Percentiles rank a stretch among this genome's conserved stretches.
phyloP scores from a whole-genome alignment of 1,140 invertebrate genomes.

The Medauroidea extradentata region DNA sequence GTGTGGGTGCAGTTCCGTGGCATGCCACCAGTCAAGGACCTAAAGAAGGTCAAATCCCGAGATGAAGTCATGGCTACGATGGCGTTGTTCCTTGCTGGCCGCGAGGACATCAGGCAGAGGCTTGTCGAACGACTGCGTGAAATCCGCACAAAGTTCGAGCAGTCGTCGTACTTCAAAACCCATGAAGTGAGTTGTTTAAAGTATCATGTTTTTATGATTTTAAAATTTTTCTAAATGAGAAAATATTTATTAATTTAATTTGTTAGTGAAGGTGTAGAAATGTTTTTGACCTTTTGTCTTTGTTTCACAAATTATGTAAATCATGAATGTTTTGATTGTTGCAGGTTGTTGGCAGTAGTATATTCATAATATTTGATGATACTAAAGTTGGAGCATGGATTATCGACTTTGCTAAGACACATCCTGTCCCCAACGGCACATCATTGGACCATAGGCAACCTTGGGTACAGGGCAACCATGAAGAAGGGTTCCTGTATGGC shows the following conservation, averaged over 20 bases:
- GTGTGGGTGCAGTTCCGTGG: constrained; percentile 58
- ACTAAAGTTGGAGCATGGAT: constrained; percentile 85
- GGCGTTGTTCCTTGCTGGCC: constrained; percentile 67
- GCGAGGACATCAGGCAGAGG: constrained; percentile 58
- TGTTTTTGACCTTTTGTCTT: too few relatives aligned
- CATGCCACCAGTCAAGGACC: constrained; percentile 65
- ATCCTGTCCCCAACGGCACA: constrained; percentile 63
- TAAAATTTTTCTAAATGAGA: background rate
- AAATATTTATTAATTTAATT: background rate
- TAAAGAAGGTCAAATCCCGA: constrained; percentile 71
- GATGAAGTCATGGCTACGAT: constrained; percentile 76
- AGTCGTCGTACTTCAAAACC: constrained; percentile 79
- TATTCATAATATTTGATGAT: constrained; percentile 90
- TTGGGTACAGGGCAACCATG: constrained; percentile 89
- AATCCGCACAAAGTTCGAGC: constrained; percentile 73
- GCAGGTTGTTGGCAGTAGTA: constrained; percentile 82
- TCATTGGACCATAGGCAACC: constrained; percentile 67
- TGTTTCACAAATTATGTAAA: too few relatives aligned
- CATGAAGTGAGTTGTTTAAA: constrained; percentile 76
- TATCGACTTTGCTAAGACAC: constrained; percentile 94
- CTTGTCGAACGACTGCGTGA: constrained; percentile 70
- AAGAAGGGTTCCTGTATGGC: constrained; percentile 89
- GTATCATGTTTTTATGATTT: too few relatives aligned
- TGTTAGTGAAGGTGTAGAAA: background rate
- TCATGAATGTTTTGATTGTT: too few relatives aligned